Conservation (phyloP, 1,140 invertebrate species). For the Notospermus geniculatus region DNA sequence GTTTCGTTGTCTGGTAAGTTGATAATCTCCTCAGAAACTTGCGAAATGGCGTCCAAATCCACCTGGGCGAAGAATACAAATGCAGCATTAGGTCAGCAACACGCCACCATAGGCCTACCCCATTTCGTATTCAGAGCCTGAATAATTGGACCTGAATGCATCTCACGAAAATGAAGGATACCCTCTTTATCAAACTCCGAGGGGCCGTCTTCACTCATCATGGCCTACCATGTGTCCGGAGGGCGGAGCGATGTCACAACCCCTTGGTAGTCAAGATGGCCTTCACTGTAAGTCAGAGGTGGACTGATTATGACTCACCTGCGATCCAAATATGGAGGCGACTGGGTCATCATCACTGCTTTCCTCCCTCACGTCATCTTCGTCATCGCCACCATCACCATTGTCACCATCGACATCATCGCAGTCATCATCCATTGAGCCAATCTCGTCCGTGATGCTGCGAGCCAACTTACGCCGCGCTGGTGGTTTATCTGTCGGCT, state of each 20-base stretch:
- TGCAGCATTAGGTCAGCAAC: neutral
- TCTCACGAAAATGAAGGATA: too few species aligned
- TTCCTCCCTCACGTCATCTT: constrained; percentile 4
- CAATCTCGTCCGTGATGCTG: neutral
- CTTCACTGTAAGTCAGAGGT: too few species aligned
- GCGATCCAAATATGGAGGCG: too few species aligned
- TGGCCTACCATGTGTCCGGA: too few species aligned
- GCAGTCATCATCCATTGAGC: neutral
- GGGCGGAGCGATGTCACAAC: too few species aligned
- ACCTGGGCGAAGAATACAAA: neutral
- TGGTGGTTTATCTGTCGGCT: neutral
- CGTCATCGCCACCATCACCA: constrained; percentile 10
- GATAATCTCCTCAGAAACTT: constrained; percentile 1
- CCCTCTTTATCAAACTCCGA: too few species aligned
- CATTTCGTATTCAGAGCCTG: too few species aligned
- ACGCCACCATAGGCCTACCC: too few species aligned
- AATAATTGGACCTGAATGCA: too few species aligned
- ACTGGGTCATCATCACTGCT: neutral
- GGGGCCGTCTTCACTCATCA: too few species aligned
- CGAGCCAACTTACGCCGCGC: neutral
- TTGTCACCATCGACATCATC: constrained; percentile 10
- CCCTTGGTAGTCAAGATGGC: too few species aligned
- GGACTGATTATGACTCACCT: too few species aligned
- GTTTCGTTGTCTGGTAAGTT: neutral
- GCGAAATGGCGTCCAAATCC: constrained; percentile 1